Percentiles rank a stretch among this genome's conserved stretches.
phyloP scores from a whole-genome alignment of 1,140 invertebrate species.

The Metopolophium dirhodum region DNA sequence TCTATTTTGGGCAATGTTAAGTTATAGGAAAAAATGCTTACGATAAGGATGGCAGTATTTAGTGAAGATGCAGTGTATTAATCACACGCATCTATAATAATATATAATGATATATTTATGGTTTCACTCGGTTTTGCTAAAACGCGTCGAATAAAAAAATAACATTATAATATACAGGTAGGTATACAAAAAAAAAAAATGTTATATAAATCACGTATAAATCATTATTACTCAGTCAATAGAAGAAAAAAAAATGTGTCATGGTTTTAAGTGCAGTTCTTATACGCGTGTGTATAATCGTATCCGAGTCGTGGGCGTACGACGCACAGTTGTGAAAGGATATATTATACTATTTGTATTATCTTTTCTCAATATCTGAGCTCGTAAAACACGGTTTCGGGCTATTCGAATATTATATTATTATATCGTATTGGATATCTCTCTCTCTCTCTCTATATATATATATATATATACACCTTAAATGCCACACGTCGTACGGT shows the following conservation, averaged over 20 bases:
- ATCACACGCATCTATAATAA: too few species aligned
- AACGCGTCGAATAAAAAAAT: background rate
- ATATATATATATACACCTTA: too few species aligned
- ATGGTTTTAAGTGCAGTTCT: constrained; percentile 5
- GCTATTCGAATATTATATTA: constrained; percentile 25
- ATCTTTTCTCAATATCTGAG: constrained; percentile 38
- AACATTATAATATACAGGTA: background rate
- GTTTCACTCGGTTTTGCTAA: background rate
- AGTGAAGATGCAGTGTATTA: background rate
- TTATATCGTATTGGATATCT: constrained; percentile 20
- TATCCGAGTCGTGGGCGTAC: constrained; percentile 20
- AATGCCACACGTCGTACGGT: background rate
- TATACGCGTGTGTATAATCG: background rate
- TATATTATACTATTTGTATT: constrained; percentile 37
- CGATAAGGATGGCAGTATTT: background rate
- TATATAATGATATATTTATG: background rate
- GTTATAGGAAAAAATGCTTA: background rate
- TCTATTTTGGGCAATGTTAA: background rate
- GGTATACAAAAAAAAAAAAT: background rate
- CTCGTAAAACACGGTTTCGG: constrained; percentile 40
- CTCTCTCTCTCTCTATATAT: too few species aligned
- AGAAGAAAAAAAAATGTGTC: constrained; percentile 28
- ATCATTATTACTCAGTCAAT: constrained; percentile 1
- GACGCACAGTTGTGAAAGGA: constrained; percentile 33
- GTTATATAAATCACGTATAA: background rate